A percentile compares a stretch with the other conserved stretches of the same genome.
These are phyloP conservation scores for Platycnemis pennipes DNA, from an alignment of 2,888 invertebrate species.

Conservation along the genomic window DNA sequence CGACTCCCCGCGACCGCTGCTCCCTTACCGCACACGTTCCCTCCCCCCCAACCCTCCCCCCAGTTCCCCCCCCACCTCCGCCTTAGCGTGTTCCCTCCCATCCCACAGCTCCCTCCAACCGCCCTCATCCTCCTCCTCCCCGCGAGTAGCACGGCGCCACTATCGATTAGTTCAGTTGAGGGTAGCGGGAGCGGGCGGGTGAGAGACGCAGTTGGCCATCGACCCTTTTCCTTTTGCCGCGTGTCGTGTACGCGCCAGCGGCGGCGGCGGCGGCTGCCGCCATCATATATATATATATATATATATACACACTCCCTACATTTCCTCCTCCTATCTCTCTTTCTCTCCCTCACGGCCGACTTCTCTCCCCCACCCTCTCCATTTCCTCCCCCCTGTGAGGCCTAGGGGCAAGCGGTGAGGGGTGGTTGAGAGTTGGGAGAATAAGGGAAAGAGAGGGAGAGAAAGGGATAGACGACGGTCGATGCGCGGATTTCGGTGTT, in stretches of 20 bases:
- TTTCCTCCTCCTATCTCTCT: too few species aligned
- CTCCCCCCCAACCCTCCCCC: not conserved
- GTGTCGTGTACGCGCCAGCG: not conserved
- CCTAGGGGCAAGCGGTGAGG: too few species aligned
- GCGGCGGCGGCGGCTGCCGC: not conserved
- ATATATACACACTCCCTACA: too few species aligned
- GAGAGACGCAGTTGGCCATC: slow-evolving; percentile 43
- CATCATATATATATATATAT: not conserved
- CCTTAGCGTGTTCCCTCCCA: not conserved
- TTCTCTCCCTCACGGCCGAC: too few species aligned
- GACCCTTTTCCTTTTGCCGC: slow-evolving; percentile 32
- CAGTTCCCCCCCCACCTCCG: not conserved
- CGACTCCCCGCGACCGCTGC: not conserved
- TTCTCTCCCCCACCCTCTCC: too few species aligned
- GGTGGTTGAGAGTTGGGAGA: not conserved
- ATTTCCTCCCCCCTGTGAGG: too few species aligned
- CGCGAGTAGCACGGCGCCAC: slow-evolving; percentile 50
- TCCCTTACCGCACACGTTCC: not conserved
- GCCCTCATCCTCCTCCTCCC: not conserved
- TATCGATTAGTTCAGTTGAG: slow-evolving; percentile 45
- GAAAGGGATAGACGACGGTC: not conserved
- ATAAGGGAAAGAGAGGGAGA: not conserved
- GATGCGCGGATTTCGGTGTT: slow-evolving; percentile 4
- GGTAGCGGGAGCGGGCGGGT: not conserved
- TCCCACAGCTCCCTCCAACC: not conserved